Conservation (phyloP, 2,113 vertebrate species). For the Saiga tatarica region DNA sequence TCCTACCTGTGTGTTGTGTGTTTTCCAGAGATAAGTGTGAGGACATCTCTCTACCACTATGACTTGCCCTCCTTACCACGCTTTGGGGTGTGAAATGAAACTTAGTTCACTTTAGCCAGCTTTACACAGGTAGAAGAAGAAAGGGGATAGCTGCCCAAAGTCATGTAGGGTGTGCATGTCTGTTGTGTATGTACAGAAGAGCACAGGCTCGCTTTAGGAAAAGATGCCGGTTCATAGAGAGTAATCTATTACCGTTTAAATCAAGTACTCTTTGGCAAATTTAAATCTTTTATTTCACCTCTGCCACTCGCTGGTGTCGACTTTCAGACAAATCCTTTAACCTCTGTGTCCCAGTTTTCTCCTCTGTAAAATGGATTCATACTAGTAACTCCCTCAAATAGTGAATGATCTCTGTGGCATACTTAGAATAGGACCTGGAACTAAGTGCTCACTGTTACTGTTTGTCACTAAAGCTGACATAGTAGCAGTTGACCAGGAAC, state of each 20-base stretch:
- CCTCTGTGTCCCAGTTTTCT: neutral
- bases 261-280: neutral
- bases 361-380: neutral
- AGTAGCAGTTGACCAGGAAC: neutral
- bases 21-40: neutral
- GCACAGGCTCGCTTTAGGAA: neutral
- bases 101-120: neutral
- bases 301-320: neutral
- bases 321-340: neutral
- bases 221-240: neutral
- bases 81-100: neutral
- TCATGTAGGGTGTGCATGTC: accelerated
- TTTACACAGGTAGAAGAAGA: neutral
- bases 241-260: neutral
- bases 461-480: neutral
- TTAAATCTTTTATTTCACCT: neutral
- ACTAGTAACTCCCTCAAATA: neutral
- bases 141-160: neutral
- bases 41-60: neutral
- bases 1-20: neutral
- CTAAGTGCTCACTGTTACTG: neutral
- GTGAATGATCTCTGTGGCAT: neutral
- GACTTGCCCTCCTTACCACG: neutral
- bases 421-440: neutral
- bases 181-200: neutral